Evolutionary conservation across 2,113 vertebrate genomes (phyloP).

Genomic region (Lepus americanus): DNA sequence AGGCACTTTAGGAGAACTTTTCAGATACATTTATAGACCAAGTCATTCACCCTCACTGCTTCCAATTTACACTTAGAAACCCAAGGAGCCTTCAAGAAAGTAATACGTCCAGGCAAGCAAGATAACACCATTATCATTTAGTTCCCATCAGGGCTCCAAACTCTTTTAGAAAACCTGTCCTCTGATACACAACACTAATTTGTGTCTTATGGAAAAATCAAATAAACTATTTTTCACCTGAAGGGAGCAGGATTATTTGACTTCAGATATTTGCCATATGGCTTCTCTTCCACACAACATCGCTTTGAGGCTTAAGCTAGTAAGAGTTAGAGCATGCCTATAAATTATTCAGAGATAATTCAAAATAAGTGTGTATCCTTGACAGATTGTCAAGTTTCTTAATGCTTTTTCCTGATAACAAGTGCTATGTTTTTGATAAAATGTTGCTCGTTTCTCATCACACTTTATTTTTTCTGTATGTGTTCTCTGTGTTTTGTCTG

Average conservation of each 20-base stretch:
- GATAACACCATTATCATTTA: constrained; percentile 61
- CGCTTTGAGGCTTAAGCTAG: constrained; percentile 78
- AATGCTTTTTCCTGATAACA: constrained; percentile 86
- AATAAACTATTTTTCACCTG: constrained; percentile 78
- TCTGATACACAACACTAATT: constrained; percentile 75
- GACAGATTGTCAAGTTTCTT: constrained; percentile 89
- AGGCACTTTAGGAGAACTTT: constrained; percentile 13
- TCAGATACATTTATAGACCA: not conserved
- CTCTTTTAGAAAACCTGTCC: constrained; percentile 60
- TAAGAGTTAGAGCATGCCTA: constrained; percentile 80
- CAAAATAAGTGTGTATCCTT: constrained; percentile 88
- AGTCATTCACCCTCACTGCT: not conserved
- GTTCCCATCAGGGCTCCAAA: constrained; percentile 29
- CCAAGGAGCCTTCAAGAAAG: constrained; percentile 13
- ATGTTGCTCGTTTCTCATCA: constrained; percentile 83
- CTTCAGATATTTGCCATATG: constrained; percentile 81
- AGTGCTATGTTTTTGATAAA: constrained; percentile 85
- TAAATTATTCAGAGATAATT: constrained; percentile 94
- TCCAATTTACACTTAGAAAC: constrained; percentile 14
- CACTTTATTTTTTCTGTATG: constrained; percentile 83
- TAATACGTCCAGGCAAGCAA: constrained; percentile 33
- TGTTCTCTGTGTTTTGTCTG: constrained; percentile 76
- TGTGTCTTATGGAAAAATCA: constrained; percentile 51
- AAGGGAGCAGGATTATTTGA: constrained; percentile 75
- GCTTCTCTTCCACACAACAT: constrained; percentile 68